Base-by-base conservation (phyloP, 2,888 invertebrate genomes). In the Lasioglossum morio region DNA sequence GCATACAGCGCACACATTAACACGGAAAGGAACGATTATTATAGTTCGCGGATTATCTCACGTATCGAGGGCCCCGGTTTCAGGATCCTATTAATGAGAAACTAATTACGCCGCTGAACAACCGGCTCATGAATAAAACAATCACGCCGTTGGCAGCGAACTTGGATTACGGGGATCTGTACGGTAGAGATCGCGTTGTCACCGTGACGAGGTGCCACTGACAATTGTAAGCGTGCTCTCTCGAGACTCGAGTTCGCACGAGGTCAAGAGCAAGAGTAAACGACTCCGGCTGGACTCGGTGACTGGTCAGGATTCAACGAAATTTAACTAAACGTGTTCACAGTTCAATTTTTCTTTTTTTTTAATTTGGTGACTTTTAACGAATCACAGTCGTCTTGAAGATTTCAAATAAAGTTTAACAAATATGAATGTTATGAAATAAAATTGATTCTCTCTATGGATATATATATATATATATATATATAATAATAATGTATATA, bases 191-290 rank as follows among this genome's bases (percentile, higher is more conserved):
- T 70, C 74, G 43, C 74, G 79, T 79, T 81, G 81, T 84, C 82
- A 78, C 66, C 27, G 66, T 43, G 72, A 77, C 53, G 79, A 84
- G 75, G 79, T 77, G 79, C 0, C 66, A 84, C 76, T 43, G 78
- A 12, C 57, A n/a, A n/a, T n/a, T 57, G n/a, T 10, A n/a, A 85
- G 70, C 72, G 27, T 16, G 82, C 53, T 34, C 34, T 84, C 87
- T 86, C 79, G 83, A 83, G 89, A 82, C 82, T n/a, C 80, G 84
- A 83, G 88, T 88, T 91, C 89, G 88, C 81, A 82, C 85, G 89
- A 87, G 91, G 91, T 91, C 91, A 91, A 90, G 91, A 91, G 88
- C 89, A 91, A 89, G 81, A 88, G 87, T 86, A 86, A 91, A 88
- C 72, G 90, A 87, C 89, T 85, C 85, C 30, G 77, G 66, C 72